These are phyloP conservation scores for Sinodicranocentrus sp. DNA, from an alignment of 2,888 invertebrate species.

Conservation along the genomic window DNA sequence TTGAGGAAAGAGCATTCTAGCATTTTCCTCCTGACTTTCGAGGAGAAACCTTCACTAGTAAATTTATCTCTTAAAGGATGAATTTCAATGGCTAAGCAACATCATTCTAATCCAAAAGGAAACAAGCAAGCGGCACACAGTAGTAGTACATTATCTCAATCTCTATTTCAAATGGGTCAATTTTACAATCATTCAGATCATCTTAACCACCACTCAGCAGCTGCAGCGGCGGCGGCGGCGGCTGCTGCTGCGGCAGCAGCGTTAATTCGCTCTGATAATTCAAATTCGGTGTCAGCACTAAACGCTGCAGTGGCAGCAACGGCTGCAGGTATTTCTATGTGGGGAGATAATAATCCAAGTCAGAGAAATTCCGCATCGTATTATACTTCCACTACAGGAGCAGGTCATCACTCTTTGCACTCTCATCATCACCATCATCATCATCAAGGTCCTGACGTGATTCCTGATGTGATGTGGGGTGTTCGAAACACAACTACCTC, in stretches of 20 bases:
- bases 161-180: slow-evolving; percentile 74
- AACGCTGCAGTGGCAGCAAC: slow-evolving; percentile 49
- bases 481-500: slow-evolving; percentile 18
- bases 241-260: slow-evolving; percentile 44
- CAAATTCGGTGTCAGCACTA: slow-evolving; percentile 41
- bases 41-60: slow-evolving; percentile 1
- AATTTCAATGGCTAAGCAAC: slow-evolving; percentile 49
- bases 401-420: slow-evolving; percentile 37
- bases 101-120: no score
- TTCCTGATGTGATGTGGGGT: slow-evolving; percentile 64
- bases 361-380: slow-evolving; percentile 48
- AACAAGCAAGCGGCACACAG: slow-evolving; percentile 47
- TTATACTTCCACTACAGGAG: slow-evolving; percentile 23
- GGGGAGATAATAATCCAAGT: slow-evolving; percentile 52
- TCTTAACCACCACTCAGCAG: slow-evolving; percentile 69
- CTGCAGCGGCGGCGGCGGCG: slow-evolving; percentile 69
- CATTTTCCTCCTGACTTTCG: background rate
- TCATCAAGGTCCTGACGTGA: slow-evolving; percentile 66
- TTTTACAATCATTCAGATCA: slow-evolving; percentile 71
- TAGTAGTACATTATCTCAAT: slow-evolving; percentile 41
- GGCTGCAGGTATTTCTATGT: slow-evolving; percentile 40
- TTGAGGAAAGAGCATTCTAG: no score
- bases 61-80: background rate
- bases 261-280: slow-evolving; percentile 42
- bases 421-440: slow-evolving; percentile 58